Conservation (phyloP, 2,113 vertebrate genomes). For the Campylomormyrus tamandua region DNA sequence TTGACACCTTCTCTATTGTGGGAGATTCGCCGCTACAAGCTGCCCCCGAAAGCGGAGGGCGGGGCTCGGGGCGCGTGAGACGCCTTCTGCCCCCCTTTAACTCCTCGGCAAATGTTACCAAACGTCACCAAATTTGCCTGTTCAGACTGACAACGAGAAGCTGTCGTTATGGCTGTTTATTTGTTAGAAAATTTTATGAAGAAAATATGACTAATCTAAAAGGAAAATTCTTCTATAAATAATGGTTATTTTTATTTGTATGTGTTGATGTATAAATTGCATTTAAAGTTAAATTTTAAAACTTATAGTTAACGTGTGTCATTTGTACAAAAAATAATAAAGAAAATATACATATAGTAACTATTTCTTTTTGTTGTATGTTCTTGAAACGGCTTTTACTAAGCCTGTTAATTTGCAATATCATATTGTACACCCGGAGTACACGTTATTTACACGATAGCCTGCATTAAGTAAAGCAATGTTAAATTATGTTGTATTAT, state of each 20-base stretch:
- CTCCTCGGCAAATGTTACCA: not conserved
- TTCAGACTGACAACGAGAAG: not conserved
- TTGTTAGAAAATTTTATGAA: not conserved
- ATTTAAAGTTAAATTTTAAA: not conserved
- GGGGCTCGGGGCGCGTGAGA: not conserved
- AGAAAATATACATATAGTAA: not conserved
- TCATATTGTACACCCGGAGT: not conserved
- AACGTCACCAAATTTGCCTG: not conserved
- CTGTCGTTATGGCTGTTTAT: not conserved
- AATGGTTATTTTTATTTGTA: not conserved
- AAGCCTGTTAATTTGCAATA: not conserved
- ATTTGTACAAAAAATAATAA: not conserved
- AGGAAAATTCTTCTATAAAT: not conserved
- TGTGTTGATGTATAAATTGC: not conserved
- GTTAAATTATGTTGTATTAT: not conserved
- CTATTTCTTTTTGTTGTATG: not conserved
- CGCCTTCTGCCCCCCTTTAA: not conserved
- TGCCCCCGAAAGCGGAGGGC: slow-evolving; percentile 54
- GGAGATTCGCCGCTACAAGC: slow-evolving; percentile 70
- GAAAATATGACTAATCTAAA: not conserved
- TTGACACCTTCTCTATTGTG: slow-evolving; percentile 73
- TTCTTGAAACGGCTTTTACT: not conserved
- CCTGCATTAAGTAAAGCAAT: not conserved
- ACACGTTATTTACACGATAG: not conserved
- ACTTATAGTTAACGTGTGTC: not conserved